A percentile compares a stretch with the other conserved stretches of the same genome.
Evolutionary conservation across 1,140 invertebrate species (phyloP).

Genomic region (Nomia melanderi): DNA sequence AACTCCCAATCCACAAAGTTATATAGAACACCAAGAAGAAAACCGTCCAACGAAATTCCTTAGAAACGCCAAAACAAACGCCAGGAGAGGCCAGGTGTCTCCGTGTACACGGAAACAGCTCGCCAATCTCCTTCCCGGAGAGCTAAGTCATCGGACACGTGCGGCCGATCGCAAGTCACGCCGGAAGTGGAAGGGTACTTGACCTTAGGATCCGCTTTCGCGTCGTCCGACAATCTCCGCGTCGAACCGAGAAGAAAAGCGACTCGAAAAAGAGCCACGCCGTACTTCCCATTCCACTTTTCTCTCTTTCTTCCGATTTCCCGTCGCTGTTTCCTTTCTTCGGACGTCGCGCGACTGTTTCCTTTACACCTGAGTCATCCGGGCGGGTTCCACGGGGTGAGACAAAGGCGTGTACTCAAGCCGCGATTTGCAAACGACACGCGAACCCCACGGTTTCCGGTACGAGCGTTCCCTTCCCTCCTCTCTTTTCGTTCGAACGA

Average conservation of each 20-base stretch:
- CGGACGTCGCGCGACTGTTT: constrained; percentile 23
- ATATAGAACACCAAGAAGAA: no score
- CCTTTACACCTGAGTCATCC: constrained; percentile 58
- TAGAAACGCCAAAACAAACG: no score
- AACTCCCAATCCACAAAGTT: no score
- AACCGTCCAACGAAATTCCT: no score
- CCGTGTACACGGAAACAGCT: no score
- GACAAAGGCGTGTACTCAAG: constrained; percentile 61
- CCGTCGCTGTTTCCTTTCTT: constrained; percentile 12
- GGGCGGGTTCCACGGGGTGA: constrained; percentile 40
- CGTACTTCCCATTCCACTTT: constrained; percentile 33
- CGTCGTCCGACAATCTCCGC: no score
- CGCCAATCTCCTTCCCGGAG: constrained; percentile 4
- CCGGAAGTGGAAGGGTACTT: constrained; percentile 65
- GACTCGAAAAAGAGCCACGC: constrained; percentile 21
- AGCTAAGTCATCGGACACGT: constrained; percentile 28
- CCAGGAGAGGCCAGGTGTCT: no score
- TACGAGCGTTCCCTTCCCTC: not conserved
- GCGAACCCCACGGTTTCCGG: constrained; percentile 45
- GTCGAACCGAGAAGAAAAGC: no score
- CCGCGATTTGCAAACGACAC: constrained; percentile 70
- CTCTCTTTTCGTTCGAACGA: not conserved
- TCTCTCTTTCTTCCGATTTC: constrained; percentile 26
- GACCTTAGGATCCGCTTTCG: constrained; percentile 51
- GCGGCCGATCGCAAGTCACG: constrained; percentile 20